Conservation (phyloP, 2,888 invertebrate genomes). For the Polydesmus complanatus region DNA sequence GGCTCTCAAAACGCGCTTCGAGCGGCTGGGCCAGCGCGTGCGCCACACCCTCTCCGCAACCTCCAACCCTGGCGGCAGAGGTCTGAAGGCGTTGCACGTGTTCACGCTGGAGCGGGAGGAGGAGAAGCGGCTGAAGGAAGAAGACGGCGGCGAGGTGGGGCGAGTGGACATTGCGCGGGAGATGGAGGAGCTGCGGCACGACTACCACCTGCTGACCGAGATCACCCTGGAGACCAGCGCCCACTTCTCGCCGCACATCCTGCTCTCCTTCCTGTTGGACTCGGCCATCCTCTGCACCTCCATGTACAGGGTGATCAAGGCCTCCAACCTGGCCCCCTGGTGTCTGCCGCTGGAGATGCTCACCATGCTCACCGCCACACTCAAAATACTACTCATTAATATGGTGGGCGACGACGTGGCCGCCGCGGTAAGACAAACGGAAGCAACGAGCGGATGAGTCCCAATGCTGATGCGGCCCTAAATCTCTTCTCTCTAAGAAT, state of each 20-base stretch:
- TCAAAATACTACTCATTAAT: conserved; percentile 10
- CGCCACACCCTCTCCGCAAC: background rate
- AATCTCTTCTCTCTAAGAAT: too few relatives aligned
- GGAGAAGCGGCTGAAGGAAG: too few relatives aligned
- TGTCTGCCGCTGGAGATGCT: conserved; percentile 10
- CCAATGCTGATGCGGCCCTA: too few relatives aligned
- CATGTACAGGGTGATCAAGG: conserved; percentile 12
- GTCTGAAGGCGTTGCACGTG: background rate
- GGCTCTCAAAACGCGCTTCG: conserved; percentile 9
- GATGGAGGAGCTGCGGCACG: conserved; percentile 6
- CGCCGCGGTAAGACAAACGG: conserved; percentile 1
- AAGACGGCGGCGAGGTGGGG: too few relatives aligned
- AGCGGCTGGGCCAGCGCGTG: background rate
- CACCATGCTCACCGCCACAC: conserved; percentile 6
- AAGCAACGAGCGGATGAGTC: too few relatives aligned
- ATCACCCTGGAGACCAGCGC: conserved; percentile 6
- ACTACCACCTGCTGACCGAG: conserved; percentile 8
- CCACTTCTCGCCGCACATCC: conserved; percentile 8
- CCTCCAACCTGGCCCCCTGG: conserved; percentile 7
- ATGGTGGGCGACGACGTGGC: conserved; percentile 6
- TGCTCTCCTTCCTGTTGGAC: conserved; percentile 8
- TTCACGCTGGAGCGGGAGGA: background rate
- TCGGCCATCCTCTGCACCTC: conserved; percentile 12
- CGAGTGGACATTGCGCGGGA: conserved; percentile 9
- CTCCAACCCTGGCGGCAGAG: background rate